Evolutionary conservation across 2,113 vertebrate genomes (phyloP).

Genomic region (Larimichthys crocea): DNA sequence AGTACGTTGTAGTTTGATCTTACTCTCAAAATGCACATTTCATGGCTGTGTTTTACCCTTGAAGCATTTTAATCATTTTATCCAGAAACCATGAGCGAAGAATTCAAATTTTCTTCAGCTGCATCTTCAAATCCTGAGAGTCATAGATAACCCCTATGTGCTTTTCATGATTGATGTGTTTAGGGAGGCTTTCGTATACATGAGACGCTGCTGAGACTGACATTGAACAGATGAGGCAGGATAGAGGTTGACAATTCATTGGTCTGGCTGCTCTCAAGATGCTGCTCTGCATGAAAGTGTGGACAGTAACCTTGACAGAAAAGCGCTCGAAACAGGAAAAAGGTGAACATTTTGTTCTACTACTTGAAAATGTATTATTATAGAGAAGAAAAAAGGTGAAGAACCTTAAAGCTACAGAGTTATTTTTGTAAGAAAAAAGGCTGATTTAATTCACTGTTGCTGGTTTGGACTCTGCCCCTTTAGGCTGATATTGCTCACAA

Average conservation of each 20-base stretch:
- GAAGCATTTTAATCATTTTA: slow-evolving; percentile 24
- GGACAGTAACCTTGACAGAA: slow-evolving; percentile 47
- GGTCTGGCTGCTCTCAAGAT: slow-evolving; percentile 51
- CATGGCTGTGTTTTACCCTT: too few species aligned
- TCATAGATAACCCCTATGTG: slow-evolving; percentile 40
- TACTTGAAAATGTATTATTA: slow-evolving; percentile 17
- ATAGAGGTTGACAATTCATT: slow-evolving; percentile 51
- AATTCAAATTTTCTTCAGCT: slow-evolving; percentile 39
- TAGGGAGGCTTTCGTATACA: slow-evolving; percentile 47
- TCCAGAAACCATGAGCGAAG: slow-evolving; percentile 17
- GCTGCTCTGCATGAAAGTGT: slow-evolving; percentile 46
- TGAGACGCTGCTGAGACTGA: slow-evolving; percentile 57
- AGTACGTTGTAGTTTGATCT: too few species aligned
- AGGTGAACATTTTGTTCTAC: not conserved
- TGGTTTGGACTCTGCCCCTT: slow-evolving; percentile 16
- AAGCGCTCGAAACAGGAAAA: slow-evolving; percentile 25
- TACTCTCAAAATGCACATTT: too few species aligned
- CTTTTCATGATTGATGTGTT: slow-evolving; percentile 55
- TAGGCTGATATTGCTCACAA: slow-evolving; percentile 35
- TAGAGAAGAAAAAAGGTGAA: not conserved
- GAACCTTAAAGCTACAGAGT: not conserved
- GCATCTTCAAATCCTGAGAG: slow-evolving; percentile 28
- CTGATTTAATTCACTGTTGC: not conserved
- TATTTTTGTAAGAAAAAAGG: not conserved
- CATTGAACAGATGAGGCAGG: slow-evolving; percentile 61